phyloP scores from a whole-genome alignment of 2,113 vertebrate species.

The Lamprologus speciosus region DNA sequence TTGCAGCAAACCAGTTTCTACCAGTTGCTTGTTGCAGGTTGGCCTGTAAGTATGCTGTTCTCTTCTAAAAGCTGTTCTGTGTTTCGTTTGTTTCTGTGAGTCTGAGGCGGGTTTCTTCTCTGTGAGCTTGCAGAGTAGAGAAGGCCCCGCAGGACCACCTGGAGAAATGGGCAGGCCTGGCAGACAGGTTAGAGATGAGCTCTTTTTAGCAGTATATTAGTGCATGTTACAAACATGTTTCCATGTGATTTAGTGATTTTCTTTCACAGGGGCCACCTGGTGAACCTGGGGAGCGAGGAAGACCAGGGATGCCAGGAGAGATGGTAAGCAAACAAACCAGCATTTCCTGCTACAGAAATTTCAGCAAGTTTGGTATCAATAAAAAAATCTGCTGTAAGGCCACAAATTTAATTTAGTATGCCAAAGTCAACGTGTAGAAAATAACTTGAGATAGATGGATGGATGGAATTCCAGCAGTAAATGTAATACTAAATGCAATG shows the following conservation, averaged over 20 bases:
- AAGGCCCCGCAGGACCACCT: slow-evolving; percentile 69
- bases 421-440: not conserved
- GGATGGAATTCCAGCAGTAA: not conserved
- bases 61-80: not conserved
- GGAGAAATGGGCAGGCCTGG: slow-evolving; percentile 80
- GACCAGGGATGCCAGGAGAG: slow-evolving; percentile 70
- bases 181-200: slow-evolving; percentile 58
- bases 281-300: slow-evolving; percentile 71
- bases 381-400: not conserved
- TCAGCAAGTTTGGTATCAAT: not conserved
- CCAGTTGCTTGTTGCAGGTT: slow-evolving; percentile 77
- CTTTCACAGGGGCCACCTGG: slow-evolving; percentile 72
- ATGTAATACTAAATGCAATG: not conserved
- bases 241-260: not conserved
- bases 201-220: not conserved
- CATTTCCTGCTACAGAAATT: not conserved
- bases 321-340: slow-evolving; percentile 56
- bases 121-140: slow-evolving; percentile 73
- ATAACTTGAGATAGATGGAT: not conserved
- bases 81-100: not conserved
- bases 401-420: not conserved
- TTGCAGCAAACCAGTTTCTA: slow-evolving; percentile 78
- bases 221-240: not conserved
- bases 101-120: slow-evolving; percentile 28
- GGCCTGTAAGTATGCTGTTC: slow-evolving; percentile 80